phyloP scores from a whole-genome alignment of 2,888 invertebrate species.

The Eledone cirrhosa region DNA sequence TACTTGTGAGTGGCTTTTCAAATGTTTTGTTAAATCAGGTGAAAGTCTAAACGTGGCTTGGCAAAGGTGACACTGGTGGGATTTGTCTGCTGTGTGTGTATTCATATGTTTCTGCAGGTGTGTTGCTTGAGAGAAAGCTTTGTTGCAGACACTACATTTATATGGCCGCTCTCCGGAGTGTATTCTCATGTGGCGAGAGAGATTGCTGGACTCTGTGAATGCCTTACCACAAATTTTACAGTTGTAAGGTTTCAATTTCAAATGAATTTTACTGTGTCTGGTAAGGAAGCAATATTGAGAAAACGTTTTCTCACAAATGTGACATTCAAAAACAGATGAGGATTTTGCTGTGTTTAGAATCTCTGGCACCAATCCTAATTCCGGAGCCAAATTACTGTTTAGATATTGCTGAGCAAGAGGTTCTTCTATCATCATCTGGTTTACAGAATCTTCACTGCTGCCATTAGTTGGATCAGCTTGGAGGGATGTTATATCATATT shows the following conservation, averaged over 20 bases:
- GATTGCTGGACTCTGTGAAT: constrained; percentile 18
- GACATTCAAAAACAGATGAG: background rate
- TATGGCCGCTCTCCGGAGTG: background rate
- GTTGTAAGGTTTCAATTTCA: background rate
- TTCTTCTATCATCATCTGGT: background rate
- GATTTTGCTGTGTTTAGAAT: too few species aligned
- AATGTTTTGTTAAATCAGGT: background rate
- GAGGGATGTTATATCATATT: background rate
- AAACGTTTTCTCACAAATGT: background rate
- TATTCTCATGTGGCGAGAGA: constrained; percentile 23
- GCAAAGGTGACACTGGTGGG: background rate
- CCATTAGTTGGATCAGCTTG: background rate
- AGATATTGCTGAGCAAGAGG: background rate
- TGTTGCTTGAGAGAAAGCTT: constrained; percentile 1
- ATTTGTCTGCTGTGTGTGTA: background rate
- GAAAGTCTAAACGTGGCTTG: background rate
- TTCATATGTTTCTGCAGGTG: constrained; percentile 16
- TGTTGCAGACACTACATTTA: background rate
- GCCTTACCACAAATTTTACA: constrained; percentile 10
- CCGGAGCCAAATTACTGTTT: background rate
- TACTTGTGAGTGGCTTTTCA: background rate
- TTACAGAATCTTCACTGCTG: background rate
- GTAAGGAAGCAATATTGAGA: background rate
- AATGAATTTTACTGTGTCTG: background rate
- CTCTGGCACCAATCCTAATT: background rate